Base-by-base conservation (phyloP, 2,888 invertebrate species). In the Tinea semifulvella region DNA sequence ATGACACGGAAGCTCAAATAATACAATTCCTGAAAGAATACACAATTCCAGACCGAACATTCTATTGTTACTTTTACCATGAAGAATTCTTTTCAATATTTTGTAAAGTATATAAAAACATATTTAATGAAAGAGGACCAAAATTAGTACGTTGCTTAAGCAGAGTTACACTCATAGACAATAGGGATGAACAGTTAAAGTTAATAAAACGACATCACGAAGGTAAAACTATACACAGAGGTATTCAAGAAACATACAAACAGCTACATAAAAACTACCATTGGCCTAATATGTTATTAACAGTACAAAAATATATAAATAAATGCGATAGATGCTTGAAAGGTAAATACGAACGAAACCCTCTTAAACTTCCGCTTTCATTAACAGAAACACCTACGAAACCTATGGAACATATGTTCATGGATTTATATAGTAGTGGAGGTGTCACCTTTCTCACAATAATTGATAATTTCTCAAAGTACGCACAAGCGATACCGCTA, bases 301-400 rank as follows among this genome's bases (percentile, higher is more conserved):
- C 49, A 6, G 31, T 52, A 16, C 55, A 57, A 46, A 53, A 48
- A 44, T 57, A 46, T 14, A 52, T 58, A 3, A 58, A 57, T 38
- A 35, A 22, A 22, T 22, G 22, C 22, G 22, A 22, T 22, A 22
- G 5, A 5, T 22, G 22, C 8, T 22, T 22, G 54, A 53, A 54
- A 47, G 46, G 40, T 4, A 58, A 56, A 52, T 56, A 57, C 13
- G 56, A 57, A 48, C 35, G 55, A 0, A 55, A 56, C 6, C 57
- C 55, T 0, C 18, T 56, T 16, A 55, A 50, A 49, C 8, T 48
- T 46, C 54, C 56, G 3, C 17, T 57, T 11, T 25, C 55, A 0
- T 13, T 57, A 10, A 58, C 55, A 4, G 50, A 58, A 1, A 58
- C 55, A 27, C 51, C 53, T 2, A 18, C 19, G 11, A 54, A 56